Evolutionary conservation across 1,140 invertebrate species (phyloP), one percentile per base, ranked within the genome.

Genomic region (Drosophila repleta): DNA sequence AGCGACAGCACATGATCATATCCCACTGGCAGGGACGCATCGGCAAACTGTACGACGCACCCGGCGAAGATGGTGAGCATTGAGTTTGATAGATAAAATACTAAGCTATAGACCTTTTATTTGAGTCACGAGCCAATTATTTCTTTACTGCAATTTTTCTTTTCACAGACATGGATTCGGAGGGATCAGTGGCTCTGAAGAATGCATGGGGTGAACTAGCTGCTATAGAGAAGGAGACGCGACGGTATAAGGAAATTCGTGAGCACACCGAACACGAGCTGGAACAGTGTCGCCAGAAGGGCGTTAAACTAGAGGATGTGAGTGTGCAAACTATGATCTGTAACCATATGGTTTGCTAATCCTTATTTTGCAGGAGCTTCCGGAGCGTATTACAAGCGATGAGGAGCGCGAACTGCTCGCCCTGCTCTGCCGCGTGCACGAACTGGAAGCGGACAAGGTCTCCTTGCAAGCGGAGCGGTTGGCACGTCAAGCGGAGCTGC

Each of bases 391-490:
- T 39, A 97, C 94, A 78, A 97, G 95, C 52, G 96, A 97, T 43
- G 96, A 97, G 62, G 97, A 98, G 91, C 93, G 96, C 46, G 97
- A 98, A 79, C 94, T 98, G n/a, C 52, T 91, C 41, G 94, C 95
- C 10, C 92, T 98, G 18, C 94, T 98, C 79, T 97, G 97, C 82
- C 94, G 96, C 71, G 96, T 98, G 5, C 97, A 98, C 89, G 96
- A 98, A 92, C 92, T 98, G 26, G 97, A 98, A 92, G 97, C 97
- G 0, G 96, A 98, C 89, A 98, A 97, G 92, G 84, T 88, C 1
- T 97, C 97, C 76, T 93, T 98, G 66, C 96, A 98, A 92, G 97
- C 97, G 7, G 96, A 97, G 81, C 93, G 96, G 57, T 92, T 98
- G 29, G 94, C 97, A 4, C 94, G 96, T 29, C 96, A 97, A 76